Evolutionary conservation across 2,113 vertebrate genomes (phyloP).

Genomic region (Octodon degus): DNA sequence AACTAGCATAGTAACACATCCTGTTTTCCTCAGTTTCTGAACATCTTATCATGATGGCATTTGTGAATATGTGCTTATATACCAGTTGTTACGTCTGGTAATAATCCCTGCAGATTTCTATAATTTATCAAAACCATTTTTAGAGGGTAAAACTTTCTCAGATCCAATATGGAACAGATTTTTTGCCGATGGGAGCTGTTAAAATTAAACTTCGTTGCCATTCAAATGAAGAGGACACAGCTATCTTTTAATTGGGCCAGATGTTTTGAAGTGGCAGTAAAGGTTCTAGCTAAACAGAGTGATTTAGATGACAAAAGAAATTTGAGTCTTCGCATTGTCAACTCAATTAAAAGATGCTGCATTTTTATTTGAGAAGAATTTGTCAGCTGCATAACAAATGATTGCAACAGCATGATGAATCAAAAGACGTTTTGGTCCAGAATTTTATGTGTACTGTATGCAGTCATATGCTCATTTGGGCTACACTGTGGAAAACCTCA

Average conservation of each 20-base stretch:
- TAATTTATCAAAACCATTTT: slow-evolving; percentile 39
- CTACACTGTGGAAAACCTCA: slow-evolving; percentile 39
- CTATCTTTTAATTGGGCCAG: slow-evolving; percentile 76
- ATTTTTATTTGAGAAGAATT: slow-evolving; percentile 64
- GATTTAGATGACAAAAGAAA: slow-evolving; percentile 78
- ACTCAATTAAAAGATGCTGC: slow-evolving; percentile 72
- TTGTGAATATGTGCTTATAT: not conserved
- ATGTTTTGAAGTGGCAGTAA: slow-evolving; percentile 76
- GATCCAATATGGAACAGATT: slow-evolving; percentile 60
- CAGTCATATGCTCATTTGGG: not conserved
- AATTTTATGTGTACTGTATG: not conserved
- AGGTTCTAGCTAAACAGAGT: slow-evolving; percentile 72
- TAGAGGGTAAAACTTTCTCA: slow-evolving; percentile 52
- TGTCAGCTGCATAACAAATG: slow-evolving; percentile 64
- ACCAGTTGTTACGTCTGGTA: not conserved
- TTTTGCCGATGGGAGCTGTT: slow-evolving; percentile 74
- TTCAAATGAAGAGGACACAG: slow-evolving; percentile 70
- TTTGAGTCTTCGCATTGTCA: slow-evolving; percentile 56
- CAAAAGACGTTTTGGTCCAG: slow-evolving; percentile 57
- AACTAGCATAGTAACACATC: not conserved
- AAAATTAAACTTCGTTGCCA: slow-evolving; percentile 77
- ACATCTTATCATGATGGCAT: not conserved
- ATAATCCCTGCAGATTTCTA: slow-evolving; percentile 40
- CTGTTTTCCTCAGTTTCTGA: not conserved
- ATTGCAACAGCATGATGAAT: not conserved